phyloP scores from a whole-genome alignment of 2,797 vertebrate species.

The Sebastes matsubarae region DNA sequence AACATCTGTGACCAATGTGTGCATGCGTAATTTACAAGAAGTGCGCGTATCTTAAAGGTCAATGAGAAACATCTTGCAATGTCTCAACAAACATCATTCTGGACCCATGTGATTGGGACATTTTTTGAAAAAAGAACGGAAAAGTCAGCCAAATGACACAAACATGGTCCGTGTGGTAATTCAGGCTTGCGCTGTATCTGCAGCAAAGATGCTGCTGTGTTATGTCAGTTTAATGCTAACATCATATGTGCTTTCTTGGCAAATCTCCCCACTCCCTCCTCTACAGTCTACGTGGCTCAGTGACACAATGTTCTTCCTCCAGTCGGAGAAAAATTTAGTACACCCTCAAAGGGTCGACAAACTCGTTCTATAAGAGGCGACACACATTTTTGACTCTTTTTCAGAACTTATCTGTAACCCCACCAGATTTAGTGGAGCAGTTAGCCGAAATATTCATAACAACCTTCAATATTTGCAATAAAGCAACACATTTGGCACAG shows the following conservation, averaged over 20 bases:
- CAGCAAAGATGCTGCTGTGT: neutral
- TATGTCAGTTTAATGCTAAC: neutral
- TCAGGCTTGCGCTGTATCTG: neutral
- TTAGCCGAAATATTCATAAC: too few species aligned
- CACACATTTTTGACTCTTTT: too few species aligned
- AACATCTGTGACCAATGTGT: constrained; percentile 38
- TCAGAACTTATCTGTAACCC: too few species aligned
- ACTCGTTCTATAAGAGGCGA: too few species aligned
- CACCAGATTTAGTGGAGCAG: too few species aligned
- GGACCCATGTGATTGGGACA: constrained; percentile 4
- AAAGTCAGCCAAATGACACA: constrained; percentile 29
- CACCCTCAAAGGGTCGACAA: too few species aligned
- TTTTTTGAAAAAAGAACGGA: neutral
- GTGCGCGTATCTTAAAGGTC: neutral
- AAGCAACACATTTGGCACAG: too few species aligned
- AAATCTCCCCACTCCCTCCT: too few species aligned
- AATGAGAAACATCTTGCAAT: constrained; percentile 29
- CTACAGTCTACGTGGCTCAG: too few species aligned
- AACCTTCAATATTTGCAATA: too few species aligned
- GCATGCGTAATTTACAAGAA: constrained; percentile 9
- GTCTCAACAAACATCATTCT: constrained; percentile 36
- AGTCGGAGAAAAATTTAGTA: too few species aligned
- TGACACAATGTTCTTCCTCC: too few species aligned
- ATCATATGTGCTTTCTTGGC: neutral
- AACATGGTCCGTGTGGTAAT: neutral